Percentiles rank a stretch among this genome's conserved stretches.
Evolutionary conservation across 2,113 vertebrate species (phyloP).

Genomic region (Zapornia atra): DNA sequence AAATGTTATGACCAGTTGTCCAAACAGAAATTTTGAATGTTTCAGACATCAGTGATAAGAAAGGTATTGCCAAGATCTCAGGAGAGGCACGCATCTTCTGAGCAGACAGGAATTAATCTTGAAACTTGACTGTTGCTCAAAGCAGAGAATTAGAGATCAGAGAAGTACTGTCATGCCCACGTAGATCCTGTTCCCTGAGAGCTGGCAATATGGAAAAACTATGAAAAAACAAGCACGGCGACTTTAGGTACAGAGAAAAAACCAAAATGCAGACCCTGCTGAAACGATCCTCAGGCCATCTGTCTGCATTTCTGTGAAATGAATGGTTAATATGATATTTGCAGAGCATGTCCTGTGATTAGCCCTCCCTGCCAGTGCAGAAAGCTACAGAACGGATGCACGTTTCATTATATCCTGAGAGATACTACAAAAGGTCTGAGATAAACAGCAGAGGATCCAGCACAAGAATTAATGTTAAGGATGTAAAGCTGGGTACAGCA

Average conservation of each 20-base stretch:
- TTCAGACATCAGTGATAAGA: neutral
- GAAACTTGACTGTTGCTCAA: neutral
- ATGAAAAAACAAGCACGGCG: neutral
- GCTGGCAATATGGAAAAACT: neutral
- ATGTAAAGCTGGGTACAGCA: neutral
- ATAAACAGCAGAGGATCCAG: neutral
- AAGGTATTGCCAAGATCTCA: neutral
- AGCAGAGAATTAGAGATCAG: neutral
- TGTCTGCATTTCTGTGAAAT: slow-evolving; percentile 7
- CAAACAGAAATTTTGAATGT: neutral
- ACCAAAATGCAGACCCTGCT: neutral
- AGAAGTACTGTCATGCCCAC: neutral
- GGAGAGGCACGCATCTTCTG: neutral
- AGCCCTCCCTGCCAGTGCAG: neutral
- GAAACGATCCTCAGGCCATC: neutral
- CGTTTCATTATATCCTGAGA: neutral
- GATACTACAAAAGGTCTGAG: neutral
- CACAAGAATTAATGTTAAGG: neutral
- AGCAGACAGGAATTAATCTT: neutral
- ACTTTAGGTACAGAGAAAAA: neutral
- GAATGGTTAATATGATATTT: neutral
- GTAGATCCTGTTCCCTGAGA: neutral
- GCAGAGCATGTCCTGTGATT: neutral
- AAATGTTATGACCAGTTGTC: neutral
- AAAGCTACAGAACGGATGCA: neutral